A percentile compares a stretch with the other conserved stretches of the same genome.
Evolutionary conservation across 2,113 vertebrate species (phyloP).

Genomic region (Euleptes europaea): DNA sequence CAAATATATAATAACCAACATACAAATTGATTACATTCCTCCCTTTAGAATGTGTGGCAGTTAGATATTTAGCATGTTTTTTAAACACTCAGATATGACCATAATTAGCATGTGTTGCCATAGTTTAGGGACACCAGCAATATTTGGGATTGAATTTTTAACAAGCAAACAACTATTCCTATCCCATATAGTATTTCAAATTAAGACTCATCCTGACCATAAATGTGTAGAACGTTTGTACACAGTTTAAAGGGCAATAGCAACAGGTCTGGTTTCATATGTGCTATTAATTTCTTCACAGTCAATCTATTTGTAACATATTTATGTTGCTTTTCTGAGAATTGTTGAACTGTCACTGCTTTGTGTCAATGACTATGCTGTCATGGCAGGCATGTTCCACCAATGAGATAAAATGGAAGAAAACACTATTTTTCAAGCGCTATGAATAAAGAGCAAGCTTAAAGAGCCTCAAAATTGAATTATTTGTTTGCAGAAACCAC

Average conservation of each 20-base stretch:
- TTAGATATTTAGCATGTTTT: background rate
- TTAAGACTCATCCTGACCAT: background rate
- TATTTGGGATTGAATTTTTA: conserved; percentile 13
- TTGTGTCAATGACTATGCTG: background rate
- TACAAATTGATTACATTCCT: background rate
- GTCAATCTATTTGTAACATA: background rate
- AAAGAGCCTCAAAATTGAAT: conserved; percentile 27
- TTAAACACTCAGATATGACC: conserved; percentile 7
- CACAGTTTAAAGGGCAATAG: background rate
- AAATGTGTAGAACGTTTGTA: background rate
- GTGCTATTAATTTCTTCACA: background rate
- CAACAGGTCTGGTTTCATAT: background rate
- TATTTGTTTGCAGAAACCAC: background rate
- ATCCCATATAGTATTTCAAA: background rate
- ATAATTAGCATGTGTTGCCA: background rate
- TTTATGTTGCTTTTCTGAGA: background rate
- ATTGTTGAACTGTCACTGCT: background rate
- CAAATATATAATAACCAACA: background rate
- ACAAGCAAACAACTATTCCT: background rate
- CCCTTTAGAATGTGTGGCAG: background rate
- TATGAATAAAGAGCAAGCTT: conserved; percentile 28
- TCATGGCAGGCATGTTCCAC: conserved; percentile 23
- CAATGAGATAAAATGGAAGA: conserved; percentile 1
- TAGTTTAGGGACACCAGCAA: background rate
- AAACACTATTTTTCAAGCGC: conserved; percentile 10